Base-by-base conservation (phyloP, 2,888 invertebrate genomes). In the Spodoptera exigua region DNA sequence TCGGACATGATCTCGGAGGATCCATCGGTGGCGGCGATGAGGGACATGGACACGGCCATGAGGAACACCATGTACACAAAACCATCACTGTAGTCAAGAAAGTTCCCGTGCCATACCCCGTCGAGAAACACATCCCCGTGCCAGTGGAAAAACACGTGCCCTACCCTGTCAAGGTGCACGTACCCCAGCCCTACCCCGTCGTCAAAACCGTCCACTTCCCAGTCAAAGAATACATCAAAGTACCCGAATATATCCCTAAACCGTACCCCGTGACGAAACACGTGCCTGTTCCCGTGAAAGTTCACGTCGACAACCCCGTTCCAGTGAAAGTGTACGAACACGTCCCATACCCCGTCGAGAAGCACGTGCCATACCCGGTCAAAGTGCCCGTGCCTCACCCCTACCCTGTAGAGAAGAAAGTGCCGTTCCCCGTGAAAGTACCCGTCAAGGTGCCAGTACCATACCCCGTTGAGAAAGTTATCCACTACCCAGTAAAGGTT, bases 371-470 rank as follows among this genome's bases (percentile, higher is more conserved):
- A 2, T 95, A 95, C 51, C 96, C 97, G 0, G 96, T 97, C 9
- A 96, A 97, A 83, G 96, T 97, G 1, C 95, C 92, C 52, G 95
- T 96, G 35, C 96, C 96, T 18, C 95, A 95, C 70, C 97, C 97
- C 3, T 96, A 96, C 86, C 96, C 96, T 21, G 96, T 97, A 0
- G 96, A 96, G 79, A 96, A 96, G 86, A 94, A 96, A 79, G 91
- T 96, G 35, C 96, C 95, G 11, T 95, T 95, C 77, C 95, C 96
- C 35, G 95, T 96, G 12, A 96, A 96, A 84, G 94, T 96, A 4
- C 95, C 96, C 59, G 96, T 96, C 58, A 96, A 96, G 79, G 95
- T 97, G 44, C 95, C 95, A 52, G 96, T 96, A 64, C 97, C 97
- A 12, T 97, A 95, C 89, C 96, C 96, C 46, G 97, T 97, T 16